These are phyloP conservation scores for Oligia latruncula DNA, from an alignment of 2,888 invertebrate species.

Conservation along the genomic window DNA sequence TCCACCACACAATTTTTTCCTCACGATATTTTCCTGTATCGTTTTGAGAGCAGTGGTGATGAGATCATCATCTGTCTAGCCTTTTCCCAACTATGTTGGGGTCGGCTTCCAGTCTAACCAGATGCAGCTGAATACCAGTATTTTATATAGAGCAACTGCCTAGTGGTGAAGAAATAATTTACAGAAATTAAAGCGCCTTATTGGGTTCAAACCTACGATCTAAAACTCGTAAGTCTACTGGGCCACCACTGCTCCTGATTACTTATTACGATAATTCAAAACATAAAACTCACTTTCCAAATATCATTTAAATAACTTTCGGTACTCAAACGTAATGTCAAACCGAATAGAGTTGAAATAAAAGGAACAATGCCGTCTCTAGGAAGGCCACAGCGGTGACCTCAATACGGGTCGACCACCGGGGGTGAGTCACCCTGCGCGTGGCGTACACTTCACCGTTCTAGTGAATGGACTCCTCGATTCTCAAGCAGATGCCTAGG, in stretches of 20 bases:
- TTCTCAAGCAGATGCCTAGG: conserved; percentile 35
- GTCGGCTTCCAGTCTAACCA: no score
- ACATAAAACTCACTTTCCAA: conserved; percentile 2
- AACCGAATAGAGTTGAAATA: conserved; percentile 54
- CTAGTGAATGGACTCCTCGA: conserved; percentile 61
- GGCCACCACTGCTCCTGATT: neutral
- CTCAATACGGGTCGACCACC: conserved; percentile 65
- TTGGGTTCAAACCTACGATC: neutral
- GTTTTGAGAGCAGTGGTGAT: neutral
- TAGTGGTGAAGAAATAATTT: neutral
- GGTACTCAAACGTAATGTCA: conserved; percentile 20
- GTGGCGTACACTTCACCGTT: conserved; percentile 41
- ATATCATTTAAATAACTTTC: conserved; percentile 27
- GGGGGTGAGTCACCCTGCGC: conserved; percentile 69
- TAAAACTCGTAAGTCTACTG: neutral
- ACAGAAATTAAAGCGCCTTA: neutral
- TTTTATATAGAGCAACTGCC: no score
- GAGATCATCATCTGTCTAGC: neutral
- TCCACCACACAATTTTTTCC: neutral
- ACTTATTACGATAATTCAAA: neutral
- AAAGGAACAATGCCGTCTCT: conserved; percentile 62
- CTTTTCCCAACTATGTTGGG: no score
- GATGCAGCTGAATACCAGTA: no score
- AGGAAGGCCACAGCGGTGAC: conserved; percentile 68
- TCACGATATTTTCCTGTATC: neutral